Conservation (phyloP, 2,113 vertebrate genomes). For the Etheostoma spectabile region DNA sequence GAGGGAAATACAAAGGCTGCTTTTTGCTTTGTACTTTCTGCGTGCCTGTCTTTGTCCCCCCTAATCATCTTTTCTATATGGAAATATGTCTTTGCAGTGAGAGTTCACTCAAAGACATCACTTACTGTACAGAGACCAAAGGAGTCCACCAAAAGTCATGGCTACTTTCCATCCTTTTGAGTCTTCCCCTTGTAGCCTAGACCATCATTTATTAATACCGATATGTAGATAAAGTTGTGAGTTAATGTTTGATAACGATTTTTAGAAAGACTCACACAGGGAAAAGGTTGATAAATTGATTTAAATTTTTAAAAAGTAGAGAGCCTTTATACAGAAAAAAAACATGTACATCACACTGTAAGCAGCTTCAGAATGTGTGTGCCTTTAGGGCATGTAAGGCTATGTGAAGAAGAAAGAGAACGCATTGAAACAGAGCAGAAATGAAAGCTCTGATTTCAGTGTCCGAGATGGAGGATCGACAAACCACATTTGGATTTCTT, state of each 20-base stretch:
- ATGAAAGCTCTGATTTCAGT: constrained; percentile 57
- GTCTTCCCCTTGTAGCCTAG: constrained; percentile 13
- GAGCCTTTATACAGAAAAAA: constrained; percentile 9
- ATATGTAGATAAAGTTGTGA: constrained; percentile 44
- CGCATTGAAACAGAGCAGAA: constrained; percentile 33
- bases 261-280: constrained; percentile 3
- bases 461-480: constrained; percentile 57
- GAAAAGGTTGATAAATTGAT: constrained; percentile 26
- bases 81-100: constrained; percentile 69
- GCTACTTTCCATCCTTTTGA: constrained; percentile 38
- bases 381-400: constrained; percentile 22
- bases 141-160: constrained; percentile 40
- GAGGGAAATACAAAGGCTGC: constrained; percentile 77
- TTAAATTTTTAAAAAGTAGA: constrained; percentile 29
- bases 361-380: constrained; percentile 18
- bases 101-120: constrained; percentile 67
- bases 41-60: constrained; percentile 68
- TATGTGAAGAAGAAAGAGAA: constrained; percentile 41
- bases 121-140: constrained; percentile 62
- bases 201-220: constrained; percentile 54
- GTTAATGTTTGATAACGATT: constrained; percentile 16
- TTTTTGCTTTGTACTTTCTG: constrained; percentile 77
- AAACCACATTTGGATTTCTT: constrained; percentile 67
- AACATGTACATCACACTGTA: neutral
- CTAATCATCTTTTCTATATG: constrained; percentile 72